Base-by-base conservation (phyloP, 23 tunicate genomes). In the Ciona savignyi region DNA sequence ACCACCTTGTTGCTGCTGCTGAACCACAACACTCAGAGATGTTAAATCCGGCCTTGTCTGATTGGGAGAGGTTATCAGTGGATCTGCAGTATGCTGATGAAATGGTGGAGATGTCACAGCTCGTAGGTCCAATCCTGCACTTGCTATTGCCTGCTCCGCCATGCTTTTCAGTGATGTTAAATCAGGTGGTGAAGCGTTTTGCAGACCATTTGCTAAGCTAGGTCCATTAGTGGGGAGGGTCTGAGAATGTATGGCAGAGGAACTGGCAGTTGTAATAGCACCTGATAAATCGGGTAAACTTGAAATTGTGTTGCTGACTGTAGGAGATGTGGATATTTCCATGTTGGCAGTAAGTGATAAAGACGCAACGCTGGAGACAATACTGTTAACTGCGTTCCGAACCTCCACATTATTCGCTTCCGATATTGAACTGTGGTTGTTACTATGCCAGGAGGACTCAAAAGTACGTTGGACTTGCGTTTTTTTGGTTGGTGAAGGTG, bases 331-430 rank as follows among this genome's bases (percentile, higher is more conserved):
- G 22, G 32, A 23, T 29, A 72, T 30, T 26, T 83, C 73, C 22
- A 73, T 60, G 61, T 68, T 77, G 28, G 72, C 72, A 65, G 77
- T 71, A 31, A 76, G 23, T 6, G 78, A 30, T 4, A 74, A 25
- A 9, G 91, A 76, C 20, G 80, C 83, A 22, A 80, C 91, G 48
- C 86, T 78, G n/a, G 97, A 79, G 22, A 91, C 85, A 28, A 91
- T 70, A 75, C 86, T 84, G 69, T 91, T 79, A 0, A 84, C 83
- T 6, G 97, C 71, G 56, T 71, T 91, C 27, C 64, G 80, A 21
- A 79, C 75, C 21, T 89, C 96, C 2, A 77, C 65, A 56, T 60
- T 83, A 22, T 66, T 77, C 23, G 65, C 71, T 34, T 67, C 85
- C 25, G 84, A 32, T 25, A 76, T 22, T 1, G 80, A 30, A 28